Base-by-base conservation (phyloP, 1,140 invertebrate species). In the Neotoxoptera formosana region DNA sequence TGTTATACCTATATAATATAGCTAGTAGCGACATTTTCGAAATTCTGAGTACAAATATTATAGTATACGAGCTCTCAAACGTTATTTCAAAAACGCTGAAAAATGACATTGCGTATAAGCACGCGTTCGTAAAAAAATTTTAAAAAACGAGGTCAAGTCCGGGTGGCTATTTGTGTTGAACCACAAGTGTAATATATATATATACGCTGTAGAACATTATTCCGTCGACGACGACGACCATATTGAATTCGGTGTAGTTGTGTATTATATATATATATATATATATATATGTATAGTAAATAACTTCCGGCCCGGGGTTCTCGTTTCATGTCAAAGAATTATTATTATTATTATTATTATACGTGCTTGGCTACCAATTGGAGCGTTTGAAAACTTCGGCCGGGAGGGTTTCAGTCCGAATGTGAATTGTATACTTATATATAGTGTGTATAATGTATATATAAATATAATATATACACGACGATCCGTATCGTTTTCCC, bases 91-190 rank as follows among this genome's bases (percentile, higher is more conserved):
- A 17, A 76, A 76, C 14, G 7, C 14, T 47, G 41, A 86, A 86
- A 86, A 47, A 45, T 47, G n/a, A 21, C 11, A 48, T n/a, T 48
- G 47, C 25, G 7, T 17, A 34, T 47, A 88, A 25, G 30, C 45
- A 45, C 17, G 8, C 25, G 36, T 25, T 84, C 45, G 0, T 47
- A 47, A 86, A 86, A 86, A 25, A n/a, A n/a, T 45, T 23, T 14
- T n/a, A 47, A 86, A 45, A 86, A 88, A 88, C n/a, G 86, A 88
- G 86, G 86, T 88, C 45, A 47, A 88, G 47, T 84, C 41, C 45
- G 84, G 41, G 36, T 0, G 36, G 41, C 84, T 76, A 76, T 76
- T 76, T 76, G 60, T 11, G 60, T 76, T 76, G n/a, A 76, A 76
- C 60, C 60, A 76, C 60, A 76, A 76, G 60, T 76, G n/a, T n/a